Percentiles rank a stretch among this genome's conserved stretches.
phyloP scores from a whole-genome alignment of 2,888 invertebrate species.

The Cactoblastis cactorum region DNA sequence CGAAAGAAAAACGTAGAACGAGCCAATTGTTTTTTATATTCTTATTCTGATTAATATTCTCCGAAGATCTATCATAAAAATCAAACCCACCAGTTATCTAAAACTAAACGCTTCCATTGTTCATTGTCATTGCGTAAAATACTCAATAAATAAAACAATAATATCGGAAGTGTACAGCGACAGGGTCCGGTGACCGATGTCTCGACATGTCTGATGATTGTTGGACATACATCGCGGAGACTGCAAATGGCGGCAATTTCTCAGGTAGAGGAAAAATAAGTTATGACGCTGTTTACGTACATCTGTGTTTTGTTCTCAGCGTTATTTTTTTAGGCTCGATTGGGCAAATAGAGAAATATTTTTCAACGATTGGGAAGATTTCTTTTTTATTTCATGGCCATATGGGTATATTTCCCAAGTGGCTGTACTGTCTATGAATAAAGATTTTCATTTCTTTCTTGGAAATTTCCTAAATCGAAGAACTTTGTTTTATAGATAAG shows the following conservation, averaged over 20 bases:
- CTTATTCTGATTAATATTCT: too few relatives aligned
- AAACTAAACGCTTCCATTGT: not conserved
- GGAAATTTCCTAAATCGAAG: too few relatives aligned
- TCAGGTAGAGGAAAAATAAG: not conserved
- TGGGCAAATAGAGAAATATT: not conserved
- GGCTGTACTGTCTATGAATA: not conserved
- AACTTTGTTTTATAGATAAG: too few relatives aligned
- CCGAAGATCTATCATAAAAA: too few relatives aligned
- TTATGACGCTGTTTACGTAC: not conserved
- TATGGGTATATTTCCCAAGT: not conserved
- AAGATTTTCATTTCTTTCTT: not conserved
- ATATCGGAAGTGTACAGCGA: constrained; percentile 3
- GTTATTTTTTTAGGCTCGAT: not conserved
- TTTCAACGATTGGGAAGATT: not conserved
- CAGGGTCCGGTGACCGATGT: constrained; percentile 5
- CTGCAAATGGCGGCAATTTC: not conserved
- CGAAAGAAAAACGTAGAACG: too few relatives aligned
- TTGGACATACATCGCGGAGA: constrained; percentile 6
- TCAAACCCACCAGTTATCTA: too few relatives aligned
- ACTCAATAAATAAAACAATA: constrained; percentile 7
- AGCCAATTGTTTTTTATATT: too few relatives aligned
- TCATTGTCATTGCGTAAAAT: not conserved
- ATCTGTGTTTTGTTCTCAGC: constrained; percentile 4
- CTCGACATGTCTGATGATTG: constrained; percentile 3
- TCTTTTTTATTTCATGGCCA: not conserved